A percentile compares a stretch with the other conserved stretches of the same genome.
Conservation (phyloP, 2,113 vertebrate genomes). For the Spheniscus mendiculus region DNA sequence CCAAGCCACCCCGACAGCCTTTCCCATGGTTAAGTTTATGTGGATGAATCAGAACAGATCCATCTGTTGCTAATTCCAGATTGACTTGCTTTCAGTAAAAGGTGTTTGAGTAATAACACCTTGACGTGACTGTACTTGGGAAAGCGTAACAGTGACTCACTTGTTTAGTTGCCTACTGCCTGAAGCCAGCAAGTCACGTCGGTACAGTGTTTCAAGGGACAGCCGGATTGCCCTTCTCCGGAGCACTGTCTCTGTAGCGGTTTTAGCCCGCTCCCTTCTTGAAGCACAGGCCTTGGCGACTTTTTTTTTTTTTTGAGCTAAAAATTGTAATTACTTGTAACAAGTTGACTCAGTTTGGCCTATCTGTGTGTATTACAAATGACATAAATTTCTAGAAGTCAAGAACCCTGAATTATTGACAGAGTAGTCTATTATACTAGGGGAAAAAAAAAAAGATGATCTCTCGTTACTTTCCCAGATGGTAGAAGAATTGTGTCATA, state of each 20-base stretch:
- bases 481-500: background rate
- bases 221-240: accelerated
- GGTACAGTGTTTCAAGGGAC: accelerated
- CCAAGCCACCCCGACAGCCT: accelerated
- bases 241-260: background rate
- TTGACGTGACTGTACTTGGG: background rate
- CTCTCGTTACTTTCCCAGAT: background rate
- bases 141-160: background rate
- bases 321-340: background rate
- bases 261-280: background rate
- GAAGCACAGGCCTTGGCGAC: background rate
- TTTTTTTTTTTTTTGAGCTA: background rate
- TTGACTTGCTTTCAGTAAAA: background rate
- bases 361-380: background rate
- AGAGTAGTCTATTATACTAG: background rate
- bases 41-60: background rate
- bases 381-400: background rate
- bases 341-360: background rate
- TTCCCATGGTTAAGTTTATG: background rate
- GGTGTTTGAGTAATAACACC: background rate
- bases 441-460: no score
- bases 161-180: accelerated
- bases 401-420: background rate
- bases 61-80: background rate
- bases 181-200: background rate